Evolutionary conservation across 2,797 vertebrate species (phyloP), one percentile per base, ranked within the genome.

Genomic region (Helostoma temminkii): DNA sequence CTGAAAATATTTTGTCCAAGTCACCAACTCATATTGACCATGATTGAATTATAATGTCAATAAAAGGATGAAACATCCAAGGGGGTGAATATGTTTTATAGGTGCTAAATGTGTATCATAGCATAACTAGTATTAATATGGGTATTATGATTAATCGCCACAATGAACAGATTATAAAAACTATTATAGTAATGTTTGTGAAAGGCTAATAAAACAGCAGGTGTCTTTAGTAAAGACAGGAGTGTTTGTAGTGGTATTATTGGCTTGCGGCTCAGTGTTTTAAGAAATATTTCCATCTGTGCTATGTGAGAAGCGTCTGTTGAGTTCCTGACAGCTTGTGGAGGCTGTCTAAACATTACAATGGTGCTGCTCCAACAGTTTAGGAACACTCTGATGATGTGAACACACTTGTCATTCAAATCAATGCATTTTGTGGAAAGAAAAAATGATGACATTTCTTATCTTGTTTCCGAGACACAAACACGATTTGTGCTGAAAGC

Each of bases 271-370:
- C 16, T 42, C 48, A 42, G 21, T 59, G 52, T 21, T 63, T 70
- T 60, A 66, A 80, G 81, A 82, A 75, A 80, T 52, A 55, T 68
- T 62, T 74, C 74, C 68, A 61, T 76, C 62, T 69, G 41, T 57
- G 63, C 53, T 21, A 24, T 46, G 68, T 2, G 53, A 67, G 71
- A 62, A 78, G 76, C 43, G 10, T 85, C 74, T 82, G 80, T 61
- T 80, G 42, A 62, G 54, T 57, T 72, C 55, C 47, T 47, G n/a
- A 65, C 79, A 76, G 79, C 81, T 76, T 42, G 6, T 28, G 18
- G 42, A 82, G 55, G 62, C 66, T 37, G 69, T 52, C 42, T 59
- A 32, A 56, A 75, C 37, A 52, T 59, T 19, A 53, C 58, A 64
- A 32, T 49, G 18, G 32, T 68, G 71, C 54, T 50, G 70, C 69